Percentiles rank a stretch among this genome's conserved stretches.
Conservation (phyloP, 2,888 invertebrate species). For the Hypolimnas misippus region DNA sequence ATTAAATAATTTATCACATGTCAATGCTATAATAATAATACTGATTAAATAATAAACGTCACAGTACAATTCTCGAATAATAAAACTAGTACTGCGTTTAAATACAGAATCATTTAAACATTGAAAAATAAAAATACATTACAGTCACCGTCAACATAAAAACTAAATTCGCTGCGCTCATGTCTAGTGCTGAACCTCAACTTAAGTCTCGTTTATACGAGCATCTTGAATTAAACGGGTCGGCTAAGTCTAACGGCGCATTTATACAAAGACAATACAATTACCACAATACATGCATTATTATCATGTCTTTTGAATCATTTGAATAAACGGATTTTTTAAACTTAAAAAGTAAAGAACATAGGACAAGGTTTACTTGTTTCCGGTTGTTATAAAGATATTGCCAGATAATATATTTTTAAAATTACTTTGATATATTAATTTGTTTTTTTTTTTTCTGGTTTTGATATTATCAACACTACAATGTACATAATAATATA, state of each 20-base stretch:
- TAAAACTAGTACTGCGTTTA: neutral
- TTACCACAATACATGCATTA: neutral
- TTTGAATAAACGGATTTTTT: too few relatives aligned
- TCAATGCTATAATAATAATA: conserved; percentile 36
- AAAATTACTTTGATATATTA: too few relatives aligned
- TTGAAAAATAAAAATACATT: too few relatives aligned
- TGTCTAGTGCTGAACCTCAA: conserved; percentile 15
- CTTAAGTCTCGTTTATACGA: conserved; percentile 19
- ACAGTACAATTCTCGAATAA: neutral
- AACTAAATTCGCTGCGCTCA: conserved; percentile 31
- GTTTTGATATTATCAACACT: too few relatives aligned
- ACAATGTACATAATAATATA: too few relatives aligned
- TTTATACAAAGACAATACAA: neutral
- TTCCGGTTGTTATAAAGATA: too few relatives aligned
- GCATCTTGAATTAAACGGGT: conserved; percentile 6
- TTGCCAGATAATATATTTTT: too few relatives aligned
- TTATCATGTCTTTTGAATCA: neutral
- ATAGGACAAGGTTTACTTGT: too few relatives aligned
- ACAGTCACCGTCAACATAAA: too few relatives aligned
- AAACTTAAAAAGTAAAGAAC: too few relatives aligned
- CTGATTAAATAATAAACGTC: conserved; percentile 1
- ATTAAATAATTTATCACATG: conserved; percentile 50
- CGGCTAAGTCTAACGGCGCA: neutral
- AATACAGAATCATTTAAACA: neutral
- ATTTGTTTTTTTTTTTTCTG: too few relatives aligned